A percentile compares a stretch with the other conserved stretches of the same genome.
Evolutionary conservation across 2,888 invertebrate genomes (phyloP).

Genomic region (Malthinus flaveolus): DNA sequence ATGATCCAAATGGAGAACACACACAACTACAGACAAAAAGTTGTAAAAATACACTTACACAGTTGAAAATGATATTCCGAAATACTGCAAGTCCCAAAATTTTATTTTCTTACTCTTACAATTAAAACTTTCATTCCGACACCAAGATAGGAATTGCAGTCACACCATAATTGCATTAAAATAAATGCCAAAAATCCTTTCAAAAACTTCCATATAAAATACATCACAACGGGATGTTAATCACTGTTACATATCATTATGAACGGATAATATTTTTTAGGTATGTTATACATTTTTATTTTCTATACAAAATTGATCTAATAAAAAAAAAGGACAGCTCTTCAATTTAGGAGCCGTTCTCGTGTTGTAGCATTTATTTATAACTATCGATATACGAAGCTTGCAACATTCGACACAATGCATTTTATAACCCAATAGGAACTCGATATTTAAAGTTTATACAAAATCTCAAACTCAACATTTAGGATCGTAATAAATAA

Average conservation of each 20-base stretch:
- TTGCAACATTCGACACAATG: constrained; percentile 21
- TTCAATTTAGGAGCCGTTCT: constrained; percentile 21
- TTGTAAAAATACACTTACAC: constrained; percentile 53
- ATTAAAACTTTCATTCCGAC: constrained; percentile 53
- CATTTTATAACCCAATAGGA: constrained; percentile 26
- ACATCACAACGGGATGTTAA: constrained; percentile 49
- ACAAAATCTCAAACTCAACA: constrained; percentile 21
- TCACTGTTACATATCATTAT: constrained; percentile 36
- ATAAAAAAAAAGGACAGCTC: constrained; percentile 42
- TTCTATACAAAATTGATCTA: constrained; percentile 56
- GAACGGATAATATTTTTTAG: constrained; percentile 50
- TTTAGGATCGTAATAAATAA: constrained; percentile 24
- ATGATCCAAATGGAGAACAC: constrained; percentile 50
- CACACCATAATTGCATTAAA: constrained; percentile 39
- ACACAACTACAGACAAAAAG: constrained; percentile 53
- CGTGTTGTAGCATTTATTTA: constrained; percentile 13
- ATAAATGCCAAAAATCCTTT: constrained; percentile 31
- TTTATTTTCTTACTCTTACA: constrained; percentile 45
- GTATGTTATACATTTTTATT: constrained; percentile 51
- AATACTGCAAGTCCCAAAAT: constrained; percentile 45
- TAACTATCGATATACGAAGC: constrained; percentile 10
- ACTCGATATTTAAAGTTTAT: constrained; percentile 18
- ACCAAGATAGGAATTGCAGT: constrained; percentile 52
- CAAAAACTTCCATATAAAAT: constrained; percentile 48
- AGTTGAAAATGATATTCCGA: constrained; percentile 44